A percentile compares a stretch with the other conserved stretches of the same genome.
These are phyloP conservation scores for Drosophila longiperda DNA, from an alignment of 2,888 invertebrate species.

Conservation along the genomic window DNA sequence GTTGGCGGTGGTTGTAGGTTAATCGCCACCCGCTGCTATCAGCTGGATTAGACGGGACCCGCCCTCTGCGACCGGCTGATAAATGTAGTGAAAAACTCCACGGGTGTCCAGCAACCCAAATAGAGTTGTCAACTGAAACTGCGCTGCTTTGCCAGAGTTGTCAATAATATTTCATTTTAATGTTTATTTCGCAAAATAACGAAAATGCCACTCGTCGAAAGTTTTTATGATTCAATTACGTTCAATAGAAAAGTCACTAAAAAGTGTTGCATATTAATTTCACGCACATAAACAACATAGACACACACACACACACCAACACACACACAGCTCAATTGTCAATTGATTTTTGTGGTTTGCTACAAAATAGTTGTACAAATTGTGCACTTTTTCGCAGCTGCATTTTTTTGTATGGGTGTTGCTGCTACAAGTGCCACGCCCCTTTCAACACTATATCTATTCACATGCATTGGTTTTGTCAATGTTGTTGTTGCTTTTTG, in stretches of 20 bases:
- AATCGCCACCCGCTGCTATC: slow-evolving; percentile 78
- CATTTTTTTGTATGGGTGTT: slow-evolving; percentile 24
- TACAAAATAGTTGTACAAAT: slow-evolving; percentile 79
- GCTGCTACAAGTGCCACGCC: slow-evolving; percentile 64
- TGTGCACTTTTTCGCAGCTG: slow-evolving; percentile 40
- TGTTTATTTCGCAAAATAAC: slow-evolving; percentile 3
- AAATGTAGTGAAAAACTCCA: slow-evolving; percentile 54
- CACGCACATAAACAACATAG: slow-evolving; percentile 1
- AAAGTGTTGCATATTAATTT: slow-evolving; percentile 64
- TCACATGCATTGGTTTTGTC: slow-evolving; percentile 7
- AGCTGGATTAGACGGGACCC: slow-evolving; percentile 47
- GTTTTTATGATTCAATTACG: slow-evolving; percentile 73
- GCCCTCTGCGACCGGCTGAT: slow-evolving; percentile 50
- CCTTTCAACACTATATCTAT: slow-evolving; percentile 68
- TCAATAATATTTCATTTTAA: slow-evolving; percentile 37
- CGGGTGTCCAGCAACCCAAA: slow-evolving; percentile 43
- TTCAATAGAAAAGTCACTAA: slow-evolving; percentile 64
- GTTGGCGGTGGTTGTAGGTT: slow-evolving; percentile 43
- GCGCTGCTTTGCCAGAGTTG: slow-evolving; percentile 31
- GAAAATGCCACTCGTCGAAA: slow-evolving; percentile 16
- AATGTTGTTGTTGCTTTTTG: slow-evolving; percentile 27
- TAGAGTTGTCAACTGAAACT: slow-evolving; percentile 68
- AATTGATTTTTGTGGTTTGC: slow-evolving; percentile 83
- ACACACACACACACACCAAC: slow-evolving; percentile 16
- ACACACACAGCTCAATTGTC: slow-evolving; percentile 63